phyloP scores from a whole-genome alignment of 1,140 invertebrate genomes.

The Lamellibrachia luymesi region DNA sequence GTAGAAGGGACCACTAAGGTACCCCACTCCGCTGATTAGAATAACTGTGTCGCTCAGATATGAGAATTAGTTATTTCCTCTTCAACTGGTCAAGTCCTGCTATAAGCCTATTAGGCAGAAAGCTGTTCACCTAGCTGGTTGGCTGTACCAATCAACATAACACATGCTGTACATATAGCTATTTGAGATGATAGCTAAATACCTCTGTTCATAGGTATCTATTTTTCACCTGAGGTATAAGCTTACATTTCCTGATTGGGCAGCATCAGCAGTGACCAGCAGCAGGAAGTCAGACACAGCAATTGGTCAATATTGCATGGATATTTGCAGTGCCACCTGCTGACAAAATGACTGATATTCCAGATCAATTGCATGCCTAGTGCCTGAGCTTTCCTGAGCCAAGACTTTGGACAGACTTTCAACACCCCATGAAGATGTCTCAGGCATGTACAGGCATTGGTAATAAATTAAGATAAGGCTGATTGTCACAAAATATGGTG shows the following conservation, averaged over 20 bases:
- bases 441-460: too few relatives aligned
- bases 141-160: not conserved
- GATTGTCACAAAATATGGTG: too few relatives aligned
- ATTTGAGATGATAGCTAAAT: not conserved
- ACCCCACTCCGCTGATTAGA: too few relatives aligned
- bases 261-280: not conserved
- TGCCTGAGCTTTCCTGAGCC: not conserved
- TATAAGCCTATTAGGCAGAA: not conserved
- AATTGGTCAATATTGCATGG: not conserved
- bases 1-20: too few relatives aligned
- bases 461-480: too few relatives aligned
- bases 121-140: not conserved
- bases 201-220: not conserved
- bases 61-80: not conserved
- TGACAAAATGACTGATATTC: not conserved
- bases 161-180: not conserved
- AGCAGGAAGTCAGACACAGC: not conserved
- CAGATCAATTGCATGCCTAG: not conserved
- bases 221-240: not conserved
- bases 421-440: not conserved
- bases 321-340: not conserved
- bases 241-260: not conserved
- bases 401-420: not conserved
- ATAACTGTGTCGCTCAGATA: not conserved
- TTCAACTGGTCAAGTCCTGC: not conserved